Base-by-base conservation (phyloP, 1,140 invertebrate genomes). In the Drosophila subobscura region DNA sequence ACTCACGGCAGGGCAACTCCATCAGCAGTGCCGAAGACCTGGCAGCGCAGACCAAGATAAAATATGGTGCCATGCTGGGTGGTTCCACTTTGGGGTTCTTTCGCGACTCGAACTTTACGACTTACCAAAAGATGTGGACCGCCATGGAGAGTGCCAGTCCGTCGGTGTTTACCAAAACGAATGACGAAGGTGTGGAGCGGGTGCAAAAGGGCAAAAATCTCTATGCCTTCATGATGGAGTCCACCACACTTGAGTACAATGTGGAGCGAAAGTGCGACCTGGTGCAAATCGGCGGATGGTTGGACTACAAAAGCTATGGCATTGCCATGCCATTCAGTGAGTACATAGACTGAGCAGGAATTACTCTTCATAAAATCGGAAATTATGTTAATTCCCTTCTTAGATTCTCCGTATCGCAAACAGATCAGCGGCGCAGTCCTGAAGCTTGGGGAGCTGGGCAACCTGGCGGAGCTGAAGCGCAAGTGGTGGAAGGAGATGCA, bases 201-300 rank as follows among this genome's bases (percentile, higher is more conserved):
- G 97, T 98, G 0, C 77, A 85, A 50, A 95, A 94, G 72, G 94
- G 94, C 1, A 95, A 95, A 85, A 96, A 96, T 52, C 96, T 96
- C 58, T 99, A 98, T 90, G 98, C 98, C 3, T 99, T 97, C 89
- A 92, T 99, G 0, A 98, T 98, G 97, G 98, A 99, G 91, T 98
- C 97, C 0, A 97, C 97, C 0, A 97, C 97, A 90, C 92, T 99
- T 53, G 97, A 99, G 91, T 98, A 97, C 86, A 95, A 94, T 59
- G 95, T 97, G 2, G 96, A 98, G 88, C 93, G 97, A 58, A 95
- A 98, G 78, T 99, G 98, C 91, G 97, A 98, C 90, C 93, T 99
- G 10, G 98, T 97, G 41, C 97, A 99, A 93, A 97, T 99, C 42
- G 98, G 97, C 0, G 97, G 96, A 7, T 93, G 97, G 37, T 92